Evolutionary conservation across 2,888 invertebrate species (phyloP).

Genomic region (Drosophila setosimentum): DNA sequence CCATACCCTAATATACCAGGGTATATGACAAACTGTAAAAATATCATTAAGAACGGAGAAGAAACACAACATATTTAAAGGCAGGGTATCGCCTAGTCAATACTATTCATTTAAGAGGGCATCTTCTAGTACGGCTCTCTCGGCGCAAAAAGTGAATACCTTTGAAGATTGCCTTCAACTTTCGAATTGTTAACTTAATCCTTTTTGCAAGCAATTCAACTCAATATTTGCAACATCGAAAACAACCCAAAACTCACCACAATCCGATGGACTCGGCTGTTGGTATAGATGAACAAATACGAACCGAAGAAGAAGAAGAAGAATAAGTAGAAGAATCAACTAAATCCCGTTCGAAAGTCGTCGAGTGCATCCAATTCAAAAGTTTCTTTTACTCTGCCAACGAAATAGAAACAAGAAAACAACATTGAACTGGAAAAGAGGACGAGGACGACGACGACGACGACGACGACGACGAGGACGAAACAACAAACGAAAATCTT

Average conservation of each 20-base stretch:
- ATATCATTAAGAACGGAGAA: background rate
- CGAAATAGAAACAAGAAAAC: slow-evolving; percentile 35
- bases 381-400: slow-evolving; percentile 29
- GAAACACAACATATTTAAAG: background rate
- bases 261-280: background rate
- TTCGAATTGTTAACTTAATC: slow-evolving; percentile 15
- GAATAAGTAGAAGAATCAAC: slow-evolving; percentile 20
- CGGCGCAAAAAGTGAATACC: background rate
- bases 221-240: slow-evolving; percentile 2
- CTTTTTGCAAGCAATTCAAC: slow-evolving; percentile 14
- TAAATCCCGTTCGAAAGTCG: slow-evolving; percentile 40
- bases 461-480: too few relatives aligned
- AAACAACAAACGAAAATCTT: slow-evolving; percentile 77
- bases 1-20: too few relatives aligned
- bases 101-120: background rate
- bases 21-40: too few relatives aligned
- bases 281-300: background rate
- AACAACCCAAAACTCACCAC: slow-evolving; percentile 8
- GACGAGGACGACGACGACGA: too few relatives aligned
- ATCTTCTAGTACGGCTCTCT: background rate
- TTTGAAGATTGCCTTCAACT: background rate
- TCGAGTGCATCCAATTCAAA: slow-evolving; percentile 72
- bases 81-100: too few relatives aligned
- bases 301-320: slow-evolving; percentile 4
- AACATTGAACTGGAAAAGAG: slow-evolving; percentile 33